A percentile compares a stretch with the other conserved stretches of the same genome.
Conservation (phyloP, 1,140 invertebrate species). For the Bombus difficillimus region DNA sequence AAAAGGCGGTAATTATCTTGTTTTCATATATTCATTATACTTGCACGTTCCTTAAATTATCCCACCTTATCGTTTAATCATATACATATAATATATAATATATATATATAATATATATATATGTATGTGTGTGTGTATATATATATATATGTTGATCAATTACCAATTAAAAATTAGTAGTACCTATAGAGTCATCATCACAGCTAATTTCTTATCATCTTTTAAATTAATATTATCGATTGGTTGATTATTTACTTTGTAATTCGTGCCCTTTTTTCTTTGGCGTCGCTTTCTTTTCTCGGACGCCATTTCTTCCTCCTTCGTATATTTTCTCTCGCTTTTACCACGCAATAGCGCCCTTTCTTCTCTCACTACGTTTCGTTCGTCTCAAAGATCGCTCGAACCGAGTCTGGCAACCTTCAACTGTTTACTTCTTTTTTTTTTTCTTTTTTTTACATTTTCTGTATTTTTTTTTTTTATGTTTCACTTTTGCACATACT, state of each 20-base stretch:
- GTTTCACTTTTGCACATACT: slow-evolving; percentile 20
- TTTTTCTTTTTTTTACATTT: background rate
- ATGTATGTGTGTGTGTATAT: slow-evolving; percentile 52
- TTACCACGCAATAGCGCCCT: background rate
- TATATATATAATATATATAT: slow-evolving; percentile 47
- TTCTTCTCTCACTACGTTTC: background rate
- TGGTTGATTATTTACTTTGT: slow-evolving; percentile 51
- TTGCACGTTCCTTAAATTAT: slow-evolving; percentile 34
- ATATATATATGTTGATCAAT: slow-evolving; percentile 65
- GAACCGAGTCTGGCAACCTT: slow-evolving; percentile 43
- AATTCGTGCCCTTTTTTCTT: background rate
- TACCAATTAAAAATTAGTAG: slow-evolving; percentile 78
- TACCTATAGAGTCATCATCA: slow-evolving; percentile 79
- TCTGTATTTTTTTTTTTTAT: slow-evolving; percentile 11
- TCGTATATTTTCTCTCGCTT: background rate
- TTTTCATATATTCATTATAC: slow-evolving; percentile 8
- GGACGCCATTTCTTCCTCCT: background rate
- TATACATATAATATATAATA: slow-evolving; percentile 63
- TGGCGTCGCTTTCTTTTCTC: too few relatives aligned
- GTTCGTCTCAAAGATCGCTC: slow-evolving; percentile 3
- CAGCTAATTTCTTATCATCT: slow-evolving; percentile 75
- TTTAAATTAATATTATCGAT: slow-evolving; percentile 56
- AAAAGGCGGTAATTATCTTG: slow-evolving; percentile 4
- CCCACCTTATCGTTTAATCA: slow-evolving; percentile 55
- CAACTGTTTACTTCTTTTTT: background rate